phyloP scores from a whole-genome alignment of 2,888 invertebrate species.

The Pantelozetes paolii region DNA sequence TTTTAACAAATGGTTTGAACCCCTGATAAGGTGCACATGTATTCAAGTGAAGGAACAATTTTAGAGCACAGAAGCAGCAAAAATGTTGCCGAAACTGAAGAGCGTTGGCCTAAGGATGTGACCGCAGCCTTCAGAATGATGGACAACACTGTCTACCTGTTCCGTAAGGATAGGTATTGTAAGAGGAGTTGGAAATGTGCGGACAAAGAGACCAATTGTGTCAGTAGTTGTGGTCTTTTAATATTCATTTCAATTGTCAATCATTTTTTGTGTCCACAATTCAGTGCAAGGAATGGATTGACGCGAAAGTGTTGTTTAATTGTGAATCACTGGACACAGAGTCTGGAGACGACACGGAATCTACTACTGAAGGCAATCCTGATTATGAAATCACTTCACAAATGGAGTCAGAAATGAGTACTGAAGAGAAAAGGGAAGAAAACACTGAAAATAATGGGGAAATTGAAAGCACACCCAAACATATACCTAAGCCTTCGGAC shows the following conservation, averaged over 20 bases:
- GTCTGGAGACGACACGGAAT: not conserved
- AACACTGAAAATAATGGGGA: not conserved
- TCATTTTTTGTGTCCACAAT: not conserved
- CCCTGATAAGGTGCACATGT: not conserved
- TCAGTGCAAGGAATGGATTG: slow-evolving; percentile 22
- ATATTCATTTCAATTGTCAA: not conserved
- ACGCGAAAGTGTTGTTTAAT: not conserved
- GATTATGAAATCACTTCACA: not conserved
- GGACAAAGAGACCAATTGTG: not conserved
- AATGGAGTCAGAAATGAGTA: not conserved
- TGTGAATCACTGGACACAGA: not conserved
- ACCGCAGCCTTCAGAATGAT: slow-evolving; percentile 21
- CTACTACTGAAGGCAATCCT: not conserved
- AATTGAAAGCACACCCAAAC: too few relatives aligned
- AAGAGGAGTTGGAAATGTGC: not conserved
- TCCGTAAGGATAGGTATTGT: not conserved
- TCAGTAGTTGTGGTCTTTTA: not conserved
- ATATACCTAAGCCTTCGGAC: too few relatives aligned
- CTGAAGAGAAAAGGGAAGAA: not conserved
- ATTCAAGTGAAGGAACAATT: not conserved
- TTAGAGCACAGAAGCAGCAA: not conserved
- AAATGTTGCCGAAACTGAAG: not conserved
- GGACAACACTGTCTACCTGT: slow-evolving; percentile 23
- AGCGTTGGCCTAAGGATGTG: not conserved
- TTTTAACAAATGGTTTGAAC: not conserved